These are phyloP conservation scores for Panulirus ornatus DNA, from an alignment of 1,140 invertebrate genomes.

Conservation along the genomic window DNA sequence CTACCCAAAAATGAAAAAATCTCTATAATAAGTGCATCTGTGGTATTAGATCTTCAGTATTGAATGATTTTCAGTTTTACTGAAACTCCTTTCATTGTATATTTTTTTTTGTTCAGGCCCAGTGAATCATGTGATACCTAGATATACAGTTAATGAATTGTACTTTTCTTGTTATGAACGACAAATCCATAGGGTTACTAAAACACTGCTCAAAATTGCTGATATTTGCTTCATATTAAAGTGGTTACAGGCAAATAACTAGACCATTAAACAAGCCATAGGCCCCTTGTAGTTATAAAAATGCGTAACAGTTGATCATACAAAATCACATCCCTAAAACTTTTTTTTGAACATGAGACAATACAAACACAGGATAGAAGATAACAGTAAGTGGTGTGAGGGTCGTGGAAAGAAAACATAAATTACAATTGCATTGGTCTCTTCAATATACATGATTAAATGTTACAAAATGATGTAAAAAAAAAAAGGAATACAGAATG, in stretches of 20 bases:
- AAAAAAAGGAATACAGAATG: too few species aligned
- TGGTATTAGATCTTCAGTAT: too few species aligned
- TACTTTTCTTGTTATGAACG: too few species aligned
- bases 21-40: too few species aligned
- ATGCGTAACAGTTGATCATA: slow-evolving; percentile 17
- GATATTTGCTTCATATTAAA: not conserved
- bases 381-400: not conserved
- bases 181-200: not conserved
- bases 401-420: not conserved
- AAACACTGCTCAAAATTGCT: not conserved
- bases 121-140: too few species aligned
- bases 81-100: too few species aligned
- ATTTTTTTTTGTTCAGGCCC: too few species aligned
- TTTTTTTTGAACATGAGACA: not conserved
- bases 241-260: slow-evolving; percentile 23
- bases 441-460: too few species aligned
- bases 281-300: slow-evolving; percentile 15
- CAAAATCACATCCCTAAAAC: not conserved
- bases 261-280: slow-evolving; percentile 17
- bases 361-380: not conserved
- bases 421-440: not conserved
- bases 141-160: too few species aligned
- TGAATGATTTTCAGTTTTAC: too few species aligned
- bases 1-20: too few species aligned
- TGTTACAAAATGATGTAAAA: too few species aligned